Base-by-base conservation (phyloP, 1,140 invertebrate genomes). In the Cryptotermes secundus region DNA sequence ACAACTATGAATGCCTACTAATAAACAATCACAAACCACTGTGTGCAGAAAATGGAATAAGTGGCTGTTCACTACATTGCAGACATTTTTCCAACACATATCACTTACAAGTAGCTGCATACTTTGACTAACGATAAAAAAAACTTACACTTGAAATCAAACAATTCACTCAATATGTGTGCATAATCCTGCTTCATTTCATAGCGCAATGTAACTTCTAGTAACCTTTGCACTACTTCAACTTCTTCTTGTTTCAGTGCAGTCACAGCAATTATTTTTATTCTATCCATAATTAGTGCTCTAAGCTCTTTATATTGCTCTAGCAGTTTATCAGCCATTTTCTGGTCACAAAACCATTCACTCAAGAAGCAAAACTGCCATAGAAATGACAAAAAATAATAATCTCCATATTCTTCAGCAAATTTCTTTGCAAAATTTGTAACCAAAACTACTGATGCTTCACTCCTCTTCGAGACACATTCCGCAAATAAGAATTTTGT, bases 331-430 rank as follows among this genome's bases (percentile, higher is more conserved):
- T 19, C n/a, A 10, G 83, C 83, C 34, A 84, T 35, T 35, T 34
- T 42, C 65, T 84, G 83, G 45, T 84, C 79, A 16, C 53, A 72
- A 34, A 79, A 80, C 83, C 83, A 84, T 26, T 84, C 79, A 65
- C 83, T 84, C 12, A 84, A 80, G 65, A 84, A 84, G 79, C 83
- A 84, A 80, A 24, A n/a, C 65, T 84, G 36, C 83, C 83, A 84
- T 26, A 84, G 79, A n/a, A 34, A 38, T 49, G 79, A 35, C 83
- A 84, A 45, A 34, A 84, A 35, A 65, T 84, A 42, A 80, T 79
- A 84, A 72, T 84, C 83, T 34, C 45, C 31, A 80, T 42, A 80
- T 16, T 84, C 26, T 4, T 38, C 36, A 19, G 83, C 83, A 36
- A 84, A 34, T 24, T 31, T 79, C 45, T 80, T 36, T n/a, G 83